Evolutionary conservation across 1,140 invertebrate genomes (phyloP).

Genomic region (Rhopalosiphum padi): DNA sequence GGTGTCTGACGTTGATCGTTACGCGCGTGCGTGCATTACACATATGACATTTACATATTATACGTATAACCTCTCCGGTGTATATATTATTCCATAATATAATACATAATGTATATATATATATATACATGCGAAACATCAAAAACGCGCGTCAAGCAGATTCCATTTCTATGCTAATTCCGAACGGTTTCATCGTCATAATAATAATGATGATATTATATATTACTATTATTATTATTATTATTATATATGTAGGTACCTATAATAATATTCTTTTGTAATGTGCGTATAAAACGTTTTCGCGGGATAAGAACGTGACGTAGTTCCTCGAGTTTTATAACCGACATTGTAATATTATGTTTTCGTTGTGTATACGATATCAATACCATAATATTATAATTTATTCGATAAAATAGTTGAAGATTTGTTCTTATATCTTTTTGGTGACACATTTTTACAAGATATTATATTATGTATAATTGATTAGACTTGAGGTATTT

Average conservation of each 20-base stretch:
- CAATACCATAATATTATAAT: no score
- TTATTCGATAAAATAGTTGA: neutral
- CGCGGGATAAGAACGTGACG: neutral
- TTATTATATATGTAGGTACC: neutral
- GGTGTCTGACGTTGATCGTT: neutral
- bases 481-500: neutral
- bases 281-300: neutral
- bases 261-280: neutral
- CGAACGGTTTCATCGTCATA: neutral
- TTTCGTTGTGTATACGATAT: no score
- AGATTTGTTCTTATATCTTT: neutral
- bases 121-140: neutral
- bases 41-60: neutral
- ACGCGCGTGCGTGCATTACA: neutral
- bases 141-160: neutral
- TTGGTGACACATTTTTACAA: neutral
- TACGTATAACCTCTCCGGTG: no score
- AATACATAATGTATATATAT: no score
- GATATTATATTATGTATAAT: neutral
- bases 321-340: neutral
- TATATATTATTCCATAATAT: neutral
- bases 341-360: neutral
- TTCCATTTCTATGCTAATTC: slow-evolving; percentile 54
- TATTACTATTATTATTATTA: neutral
- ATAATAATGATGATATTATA: neutral